A percentile compares a stretch with the other conserved stretches of the same genome.
phyloP scores from a whole-genome alignment of 1,140 invertebrate genomes.

The Leptopilina boulardi region DNA sequence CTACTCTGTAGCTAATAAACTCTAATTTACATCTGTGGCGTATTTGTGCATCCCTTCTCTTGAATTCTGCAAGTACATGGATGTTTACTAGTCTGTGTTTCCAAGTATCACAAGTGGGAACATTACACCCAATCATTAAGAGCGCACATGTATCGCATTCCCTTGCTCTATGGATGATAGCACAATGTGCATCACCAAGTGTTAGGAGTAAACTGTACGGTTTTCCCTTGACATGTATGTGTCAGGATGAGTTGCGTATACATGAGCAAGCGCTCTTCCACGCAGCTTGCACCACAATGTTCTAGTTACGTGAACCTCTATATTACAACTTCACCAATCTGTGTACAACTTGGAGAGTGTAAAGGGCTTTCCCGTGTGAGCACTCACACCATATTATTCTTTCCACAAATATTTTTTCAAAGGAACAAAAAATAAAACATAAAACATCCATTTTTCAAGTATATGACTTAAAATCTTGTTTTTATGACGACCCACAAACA shows the following conservation, averaged over 20 bases:
- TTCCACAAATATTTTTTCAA: not conserved
- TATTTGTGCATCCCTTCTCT: slow-evolving; percentile 27
- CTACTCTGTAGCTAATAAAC: not conserved
- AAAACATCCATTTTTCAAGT: not conserved
- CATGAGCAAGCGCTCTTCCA: slow-evolving; percentile 10
- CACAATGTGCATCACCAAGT: slow-evolving; percentile 18
- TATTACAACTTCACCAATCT: slow-evolving; percentile 10
- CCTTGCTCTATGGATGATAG: slow-evolving; percentile 22
- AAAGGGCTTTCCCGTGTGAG: slow-evolving; percentile 4
- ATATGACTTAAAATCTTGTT: not conserved
- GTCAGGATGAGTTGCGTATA: slow-evolving; percentile 9
- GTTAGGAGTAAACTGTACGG: slow-evolving; percentile 21
- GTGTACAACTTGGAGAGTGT: not conserved
- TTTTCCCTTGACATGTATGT: slow-evolving; percentile 19
- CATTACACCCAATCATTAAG: slow-evolving; percentile 31
- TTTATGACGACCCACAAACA: not conserved
- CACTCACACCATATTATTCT: not conserved
- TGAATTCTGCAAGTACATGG: slow-evolving; percentile 22
- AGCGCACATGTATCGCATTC: slow-evolving; percentile 31
- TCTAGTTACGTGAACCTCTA: slow-evolving; percentile 21
- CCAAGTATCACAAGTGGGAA: slow-evolving; percentile 24
- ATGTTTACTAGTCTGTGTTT: slow-evolving; percentile 16
- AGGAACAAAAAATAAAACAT: not conserved
- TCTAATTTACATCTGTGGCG: slow-evolving; percentile 9
- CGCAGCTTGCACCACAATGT: slow-evolving; percentile 20